A percentile compares a stretch with the other conserved stretches of the same genome.
These are phyloP conservation scores for Hipposideros larvatus DNA, from an alignment of 2,797 vertebrate genomes.

Conservation along the genomic window DNA sequence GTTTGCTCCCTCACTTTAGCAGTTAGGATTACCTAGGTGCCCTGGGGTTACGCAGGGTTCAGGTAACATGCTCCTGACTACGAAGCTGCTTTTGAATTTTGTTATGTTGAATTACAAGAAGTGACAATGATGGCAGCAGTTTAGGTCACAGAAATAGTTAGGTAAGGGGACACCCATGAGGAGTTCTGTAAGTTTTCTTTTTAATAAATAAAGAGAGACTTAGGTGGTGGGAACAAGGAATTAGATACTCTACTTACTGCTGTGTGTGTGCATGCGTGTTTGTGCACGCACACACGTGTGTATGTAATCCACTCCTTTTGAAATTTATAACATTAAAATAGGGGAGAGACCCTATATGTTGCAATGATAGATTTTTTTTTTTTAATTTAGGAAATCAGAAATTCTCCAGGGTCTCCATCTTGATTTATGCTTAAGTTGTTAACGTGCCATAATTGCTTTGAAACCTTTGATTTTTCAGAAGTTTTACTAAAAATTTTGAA, in stretches of 20 bases:
- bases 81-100: slow-evolving; percentile 66
- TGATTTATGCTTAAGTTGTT: slow-evolving; percentile 75
- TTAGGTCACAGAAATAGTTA: slow-evolving; percentile 59
- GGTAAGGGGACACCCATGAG: slow-evolving; percentile 21
- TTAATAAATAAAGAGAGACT: slow-evolving; percentile 44
- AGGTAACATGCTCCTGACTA: slow-evolving; percentile 69
- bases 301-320: background rate
- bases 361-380: slow-evolving; percentile 78
- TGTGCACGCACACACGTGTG: background rate
- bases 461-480: slow-evolving; percentile 73
- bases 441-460: slow-evolving; percentile 86
- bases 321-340: slow-evolving; percentile 70
- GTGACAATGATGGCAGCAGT: background rate
- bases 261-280: too few relatives aligned
- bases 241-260: background rate
- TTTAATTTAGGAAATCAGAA: slow-evolving; percentile 69
- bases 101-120: slow-evolving; percentile 32
- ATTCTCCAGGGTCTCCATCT: slow-evolving; percentile 74
- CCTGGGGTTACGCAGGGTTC: slow-evolving; percentile 66
- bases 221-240: slow-evolving; percentile 59
- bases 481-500: slow-evolving; percentile 69
- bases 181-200: slow-evolving; percentile 37
- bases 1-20: slow-evolving; percentile 65
- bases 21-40: slow-evolving; percentile 54
- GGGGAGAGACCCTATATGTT: slow-evolving; percentile 69